A percentile compares a stretch with the other conserved stretches of the same genome.
These are phyloP conservation scores for Marronus borbonicus DNA, from an alignment of 2,888 invertebrate species.

Conservation along the genomic window DNA sequence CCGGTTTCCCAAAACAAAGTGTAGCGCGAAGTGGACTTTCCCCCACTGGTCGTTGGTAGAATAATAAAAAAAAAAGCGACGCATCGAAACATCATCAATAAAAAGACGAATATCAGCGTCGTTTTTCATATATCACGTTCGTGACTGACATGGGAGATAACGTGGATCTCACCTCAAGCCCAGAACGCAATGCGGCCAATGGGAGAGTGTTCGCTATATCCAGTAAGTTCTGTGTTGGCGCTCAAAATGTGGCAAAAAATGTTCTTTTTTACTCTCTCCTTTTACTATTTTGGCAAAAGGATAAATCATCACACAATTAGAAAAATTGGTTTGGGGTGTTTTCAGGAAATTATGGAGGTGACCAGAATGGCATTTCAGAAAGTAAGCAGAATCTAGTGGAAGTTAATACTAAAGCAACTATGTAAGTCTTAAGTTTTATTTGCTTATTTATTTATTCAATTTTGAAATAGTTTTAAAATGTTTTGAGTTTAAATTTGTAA, in stretches of 20 bases:
- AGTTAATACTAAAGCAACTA: constrained; percentile 71
- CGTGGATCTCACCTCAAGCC: constrained; percentile 20
- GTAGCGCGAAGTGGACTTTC: background rate
- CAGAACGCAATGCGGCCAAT: constrained; percentile 36
- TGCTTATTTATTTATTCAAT: too few species aligned
- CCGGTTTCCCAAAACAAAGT: constrained; percentile 17
- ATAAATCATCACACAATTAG: background rate
- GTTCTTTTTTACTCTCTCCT: constrained; percentile 2
- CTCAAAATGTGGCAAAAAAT: too few species aligned
- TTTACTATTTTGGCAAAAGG: background rate
- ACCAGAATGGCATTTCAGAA: constrained; percentile 49
- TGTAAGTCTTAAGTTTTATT: background rate
- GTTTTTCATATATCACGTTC: background rate
- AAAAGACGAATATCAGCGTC: too few species aligned
- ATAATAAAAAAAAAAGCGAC: background rate
- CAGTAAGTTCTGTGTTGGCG: constrained; percentile 45
- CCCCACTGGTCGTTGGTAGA: too few species aligned
- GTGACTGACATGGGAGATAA: constrained; percentile 38
- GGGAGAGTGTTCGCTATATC: constrained; percentile 50
- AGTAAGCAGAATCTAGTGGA: constrained; percentile 67
- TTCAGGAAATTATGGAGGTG: constrained; percentile 21
- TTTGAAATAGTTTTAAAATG: too few species aligned
- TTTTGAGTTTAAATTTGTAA: too few species aligned
- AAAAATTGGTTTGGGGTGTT: constrained; percentile 1
- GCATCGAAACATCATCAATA: constrained; percentile 11